Evolutionary conservation across 2,797 vertebrate genomes (phyloP).

Genomic region (Petrocephalus sullivani): DNA sequence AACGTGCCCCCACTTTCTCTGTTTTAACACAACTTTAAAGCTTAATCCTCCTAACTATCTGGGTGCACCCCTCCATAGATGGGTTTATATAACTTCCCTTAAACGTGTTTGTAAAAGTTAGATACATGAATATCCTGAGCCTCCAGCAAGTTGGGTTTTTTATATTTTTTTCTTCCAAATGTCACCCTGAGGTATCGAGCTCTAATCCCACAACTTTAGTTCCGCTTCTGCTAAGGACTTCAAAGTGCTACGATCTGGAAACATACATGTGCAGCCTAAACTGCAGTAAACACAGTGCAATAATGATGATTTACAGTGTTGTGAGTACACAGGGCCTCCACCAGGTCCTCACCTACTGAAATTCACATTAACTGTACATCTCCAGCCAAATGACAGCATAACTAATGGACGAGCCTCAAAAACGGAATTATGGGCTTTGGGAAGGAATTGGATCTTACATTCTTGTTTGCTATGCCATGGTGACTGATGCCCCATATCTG

Average conservation of each 20-base stretch:
- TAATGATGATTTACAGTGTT: not conserved
- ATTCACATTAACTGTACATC: not conserved
- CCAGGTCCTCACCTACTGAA: not conserved
- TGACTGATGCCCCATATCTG: not conserved
- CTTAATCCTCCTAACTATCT: constrained; percentile 23
- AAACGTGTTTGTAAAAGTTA: constrained; percentile 24
- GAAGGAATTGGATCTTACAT: constrained; percentile 1
- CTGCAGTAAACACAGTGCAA: not conserved
- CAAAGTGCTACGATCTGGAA: constrained; percentile 18
- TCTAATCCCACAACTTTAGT: constrained; percentile 21
- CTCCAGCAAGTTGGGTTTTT: not conserved
- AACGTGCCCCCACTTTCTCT: not conserved
- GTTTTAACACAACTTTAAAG: constrained; percentile 17
- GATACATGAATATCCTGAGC: constrained; percentile 20
- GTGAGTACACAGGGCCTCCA: not conserved
- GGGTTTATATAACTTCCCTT: constrained; percentile 20
- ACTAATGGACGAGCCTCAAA: not conserved
- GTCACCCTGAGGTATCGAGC: constrained; percentile 15
- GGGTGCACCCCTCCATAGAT: not conserved
- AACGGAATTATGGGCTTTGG: not conserved
- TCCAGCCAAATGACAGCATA: not conserved
- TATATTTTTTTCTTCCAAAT: not conserved
- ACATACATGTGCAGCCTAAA: constrained; percentile 10
- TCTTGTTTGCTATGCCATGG: not conserved
- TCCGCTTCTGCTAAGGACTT: constrained; percentile 16